Evolutionary conservation across 2,797 vertebrate species (phyloP).

Genomic region (Manis javanica): DNA sequence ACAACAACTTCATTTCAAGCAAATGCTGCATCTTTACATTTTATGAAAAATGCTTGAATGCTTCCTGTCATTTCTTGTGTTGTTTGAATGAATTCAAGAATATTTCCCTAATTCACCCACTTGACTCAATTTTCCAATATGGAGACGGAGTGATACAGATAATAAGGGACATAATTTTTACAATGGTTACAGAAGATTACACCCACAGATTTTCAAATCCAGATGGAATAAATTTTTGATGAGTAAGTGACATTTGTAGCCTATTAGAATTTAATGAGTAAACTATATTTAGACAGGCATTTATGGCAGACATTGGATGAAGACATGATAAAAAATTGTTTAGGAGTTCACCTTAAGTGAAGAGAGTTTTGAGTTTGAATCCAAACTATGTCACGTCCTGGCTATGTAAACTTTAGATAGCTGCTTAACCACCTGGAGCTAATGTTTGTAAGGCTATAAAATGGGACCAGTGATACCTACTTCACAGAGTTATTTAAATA

Average conservation of each 20-base stretch:
- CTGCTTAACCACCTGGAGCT: neutral
- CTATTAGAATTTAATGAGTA: neutral
- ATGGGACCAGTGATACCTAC: neutral
- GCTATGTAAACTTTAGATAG: neutral
- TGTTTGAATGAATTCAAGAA: neutral
- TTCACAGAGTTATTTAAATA: slow-evolving; percentile 1
- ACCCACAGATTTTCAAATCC: neutral
- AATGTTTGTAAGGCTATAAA: neutral
- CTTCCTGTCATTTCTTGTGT: neutral
- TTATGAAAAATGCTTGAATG: slow-evolving; percentile 4
- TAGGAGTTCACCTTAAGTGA: neutral
- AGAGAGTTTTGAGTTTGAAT: slow-evolving; percentile 15
- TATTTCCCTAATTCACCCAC: neutral
- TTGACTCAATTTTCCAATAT: neutral
- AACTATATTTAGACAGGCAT: neutral
- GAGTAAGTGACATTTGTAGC: neutral
- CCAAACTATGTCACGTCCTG: neutral
- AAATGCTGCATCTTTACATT: neutral
- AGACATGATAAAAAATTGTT: neutral
- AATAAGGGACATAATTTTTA: neutral
- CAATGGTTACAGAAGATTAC: neutral
- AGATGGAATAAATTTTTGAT: neutral
- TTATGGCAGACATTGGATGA: neutral
- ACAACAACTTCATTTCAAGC: slow-evolving; percentile 36
- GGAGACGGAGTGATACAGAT: neutral